Evolutionary conservation across 1,140 invertebrate species (phyloP), one percentile per base, ranked within the genome.

Genomic region (Amphibalanus amphitrite): DNA sequence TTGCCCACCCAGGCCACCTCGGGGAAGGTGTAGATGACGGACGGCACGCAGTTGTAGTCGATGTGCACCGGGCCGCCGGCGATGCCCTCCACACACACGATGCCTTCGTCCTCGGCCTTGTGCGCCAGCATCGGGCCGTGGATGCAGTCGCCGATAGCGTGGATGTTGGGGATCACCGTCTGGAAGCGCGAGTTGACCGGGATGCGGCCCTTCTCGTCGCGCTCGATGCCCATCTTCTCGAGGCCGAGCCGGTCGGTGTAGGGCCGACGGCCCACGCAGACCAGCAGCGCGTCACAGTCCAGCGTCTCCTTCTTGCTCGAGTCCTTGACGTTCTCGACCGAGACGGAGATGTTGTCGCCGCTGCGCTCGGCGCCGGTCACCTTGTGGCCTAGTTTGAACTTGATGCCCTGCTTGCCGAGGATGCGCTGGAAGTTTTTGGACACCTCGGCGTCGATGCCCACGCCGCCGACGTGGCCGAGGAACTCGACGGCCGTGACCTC

Each of bases 1-100:
- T 95, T 95, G 65, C 97, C 97, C 67, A 99, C 93, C 97, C 97
- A 99, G 70, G 92, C 95, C 23, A 99, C 97, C 84, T 99, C 97
- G 1, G 97, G 97, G 82, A 97, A 92, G 15, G 97, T 99, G 82
- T 99, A 99, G 75, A 94, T 91, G 3, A 99, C 97, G 71, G 94
- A 98, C 64, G 97, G 97, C 67, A 99, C 94, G 79, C 94, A 97
- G 80, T 99, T 98, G 82, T 99, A 99, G 80, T 99, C 97, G 75
- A 99, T 97, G 79, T 99, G 97, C 70, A 95, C 93, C 69, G 92
- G 88, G 71, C 89, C 89, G 77, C 92, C 91, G 76, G 86, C 85
- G 71, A 99, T 98, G 73, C 96, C 95, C 83, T 99, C 97, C 10
- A 98, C 93, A 78, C 93, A 96, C 28, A 99, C 87, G 69, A 99